Conservation (phyloP, 2,888 invertebrate species). For the Ophion slaviceki region DNA sequence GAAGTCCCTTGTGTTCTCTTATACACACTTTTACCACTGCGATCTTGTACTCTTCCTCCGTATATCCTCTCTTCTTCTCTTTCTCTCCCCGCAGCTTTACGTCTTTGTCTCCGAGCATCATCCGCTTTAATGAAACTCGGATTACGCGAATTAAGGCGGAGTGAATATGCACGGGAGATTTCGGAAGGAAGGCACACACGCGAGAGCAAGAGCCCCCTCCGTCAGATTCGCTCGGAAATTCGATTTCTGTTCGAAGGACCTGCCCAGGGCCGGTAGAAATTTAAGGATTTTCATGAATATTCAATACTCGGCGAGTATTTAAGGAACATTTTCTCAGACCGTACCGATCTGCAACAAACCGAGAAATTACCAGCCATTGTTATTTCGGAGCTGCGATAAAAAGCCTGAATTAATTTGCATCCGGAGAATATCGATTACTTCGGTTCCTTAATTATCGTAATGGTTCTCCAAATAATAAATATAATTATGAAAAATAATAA, state of each 20-base stretch:
- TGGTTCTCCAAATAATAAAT: too few species aligned
- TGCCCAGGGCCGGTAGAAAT: not conserved
- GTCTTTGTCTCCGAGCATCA: constrained; percentile 28
- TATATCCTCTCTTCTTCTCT: not conserved
- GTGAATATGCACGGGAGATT: constrained; percentile 33
- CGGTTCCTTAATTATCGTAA: not conserved
- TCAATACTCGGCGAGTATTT: not conserved
- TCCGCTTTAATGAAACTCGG: constrained; percentile 40
- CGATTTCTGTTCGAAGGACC: too few species aligned
- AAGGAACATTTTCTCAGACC: not conserved
- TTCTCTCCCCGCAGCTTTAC: not conserved
- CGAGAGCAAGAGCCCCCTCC: not conserved
- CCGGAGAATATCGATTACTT: not conserved
- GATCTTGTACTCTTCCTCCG: not conserved
- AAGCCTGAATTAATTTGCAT: not conserved
- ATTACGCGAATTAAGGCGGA: constrained; percentile 25
- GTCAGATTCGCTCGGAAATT: constrained; percentile 10
- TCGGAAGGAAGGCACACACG: not conserved
- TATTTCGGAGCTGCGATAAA: not conserved
- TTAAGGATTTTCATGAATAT: constrained; percentile 24
- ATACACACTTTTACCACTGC: not conserved
- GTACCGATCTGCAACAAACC: not conserved
- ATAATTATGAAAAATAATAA: too few species aligned
- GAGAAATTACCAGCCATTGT: not conserved
- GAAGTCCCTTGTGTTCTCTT: not conserved